phyloP scores from a whole-genome alignment of 2,113 vertebrate genomes.

The Oryzias woworae region DNA sequence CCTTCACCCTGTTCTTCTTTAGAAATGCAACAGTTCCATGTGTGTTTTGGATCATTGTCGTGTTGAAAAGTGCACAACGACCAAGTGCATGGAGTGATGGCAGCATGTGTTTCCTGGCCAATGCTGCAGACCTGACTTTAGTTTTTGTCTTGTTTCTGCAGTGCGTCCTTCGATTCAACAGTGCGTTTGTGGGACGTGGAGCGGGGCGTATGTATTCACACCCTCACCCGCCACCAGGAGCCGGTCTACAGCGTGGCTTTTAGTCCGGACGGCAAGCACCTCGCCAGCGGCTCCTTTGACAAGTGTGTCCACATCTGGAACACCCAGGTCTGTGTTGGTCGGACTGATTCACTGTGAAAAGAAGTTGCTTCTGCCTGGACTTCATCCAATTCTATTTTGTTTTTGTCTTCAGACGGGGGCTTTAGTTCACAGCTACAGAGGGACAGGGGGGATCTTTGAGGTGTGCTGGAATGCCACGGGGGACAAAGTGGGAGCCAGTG shows the following conservation, averaged over 20 bases:
- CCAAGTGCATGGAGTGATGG: too few species aligned
- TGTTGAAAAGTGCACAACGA: too few species aligned
- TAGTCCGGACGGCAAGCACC: conserved; percentile 96
- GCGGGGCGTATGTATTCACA: conserved; percentile 97
- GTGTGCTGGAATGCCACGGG: conserved; percentile 99
- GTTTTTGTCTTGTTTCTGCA: conserved; percentile 44
- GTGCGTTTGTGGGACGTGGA: conserved; percentile 99
- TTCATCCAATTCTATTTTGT: background rate
- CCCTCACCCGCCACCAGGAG: conserved; percentile 98
- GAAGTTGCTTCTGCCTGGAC: background rate
- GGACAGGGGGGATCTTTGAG: conserved; percentile 99
- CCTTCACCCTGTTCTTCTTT: too few species aligned
- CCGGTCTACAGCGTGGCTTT: conserved; percentile 99
- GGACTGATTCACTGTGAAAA: background rate
- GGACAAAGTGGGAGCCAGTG: conserved; percentile 99
- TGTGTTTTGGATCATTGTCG: too few species aligned
- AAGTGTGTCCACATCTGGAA: conserved; percentile 99
- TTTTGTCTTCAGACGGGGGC: conserved; percentile 86
- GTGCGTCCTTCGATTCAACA: conserved; percentile 98
- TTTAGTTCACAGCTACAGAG: conserved; percentile 98
- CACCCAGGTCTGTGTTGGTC: conserved; percentile 87
- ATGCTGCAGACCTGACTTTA: background rate
- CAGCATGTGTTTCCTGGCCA: background rate
- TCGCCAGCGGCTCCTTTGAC: conserved; percentile 98
- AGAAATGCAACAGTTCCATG: too few species aligned